Evolutionary conservation across 2,888 invertebrate genomes (phyloP).

Genomic region (Polietes domitor): DNA sequence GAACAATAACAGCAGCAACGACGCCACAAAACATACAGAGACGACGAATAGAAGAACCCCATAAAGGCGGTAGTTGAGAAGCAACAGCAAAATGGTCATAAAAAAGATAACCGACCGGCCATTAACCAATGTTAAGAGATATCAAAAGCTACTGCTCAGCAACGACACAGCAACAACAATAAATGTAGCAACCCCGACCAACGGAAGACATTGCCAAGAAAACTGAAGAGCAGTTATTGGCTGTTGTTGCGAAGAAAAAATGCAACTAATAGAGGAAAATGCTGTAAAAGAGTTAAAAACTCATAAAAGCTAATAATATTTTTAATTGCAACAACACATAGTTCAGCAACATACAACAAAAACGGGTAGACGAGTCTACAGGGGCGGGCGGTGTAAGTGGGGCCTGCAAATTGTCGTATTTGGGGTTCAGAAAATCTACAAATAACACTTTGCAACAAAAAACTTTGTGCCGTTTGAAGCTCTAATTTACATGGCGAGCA

Average conservation of each 20-base stretch:
- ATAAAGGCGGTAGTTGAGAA: slow-evolving; percentile 16
- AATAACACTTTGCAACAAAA: no score
- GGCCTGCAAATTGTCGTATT: no score
- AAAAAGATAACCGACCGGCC: slow-evolving; percentile 59
- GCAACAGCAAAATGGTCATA: slow-evolving; percentile 42
- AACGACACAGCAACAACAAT: neutral
- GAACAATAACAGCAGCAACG: slow-evolving; percentile 14
- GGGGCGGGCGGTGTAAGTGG: no score
- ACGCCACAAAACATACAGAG: slow-evolving; percentile 8
- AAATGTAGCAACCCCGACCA: neutral
- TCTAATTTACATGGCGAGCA: no score
- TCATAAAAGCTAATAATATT: slow-evolving; percentile 64
- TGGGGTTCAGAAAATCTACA: no score
- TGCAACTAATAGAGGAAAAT: slow-evolving; percentile 7
- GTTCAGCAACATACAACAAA: neutral
- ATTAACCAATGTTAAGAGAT: slow-evolving; percentile 62
- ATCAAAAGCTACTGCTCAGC: slow-evolving; percentile 55
- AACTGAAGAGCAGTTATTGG: neutral
- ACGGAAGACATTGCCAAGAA: slow-evolving; percentile 10
- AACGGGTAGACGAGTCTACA: no score
- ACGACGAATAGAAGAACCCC: slow-evolving; percentile 19
- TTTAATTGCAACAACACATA: slow-evolving; percentile 60
- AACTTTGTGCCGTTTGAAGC: no score
- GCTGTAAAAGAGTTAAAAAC: slow-evolving; percentile 53
- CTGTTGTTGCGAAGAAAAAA: neutral